Evolutionary conservation across 2,888 invertebrate species (phyloP).

Genomic region (Yponomeuta evonymella): DNA sequence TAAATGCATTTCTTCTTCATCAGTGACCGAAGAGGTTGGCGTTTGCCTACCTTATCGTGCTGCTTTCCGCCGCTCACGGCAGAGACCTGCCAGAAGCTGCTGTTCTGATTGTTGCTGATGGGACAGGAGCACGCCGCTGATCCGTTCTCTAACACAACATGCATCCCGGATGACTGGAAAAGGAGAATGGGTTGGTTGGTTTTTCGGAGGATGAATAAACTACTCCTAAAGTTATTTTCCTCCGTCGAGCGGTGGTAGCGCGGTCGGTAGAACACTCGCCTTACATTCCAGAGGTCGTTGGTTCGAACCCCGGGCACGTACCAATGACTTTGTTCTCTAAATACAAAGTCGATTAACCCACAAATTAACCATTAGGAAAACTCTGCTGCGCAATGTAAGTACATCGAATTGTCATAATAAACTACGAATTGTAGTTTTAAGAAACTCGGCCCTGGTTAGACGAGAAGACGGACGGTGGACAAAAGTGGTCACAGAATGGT

Average conservation of each 20-base stretch:
- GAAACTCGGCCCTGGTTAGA: too few relatives aligned
- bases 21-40: background rate
- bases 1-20: too few relatives aligned
- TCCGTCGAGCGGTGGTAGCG: background rate
- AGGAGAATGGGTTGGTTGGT: background rate
- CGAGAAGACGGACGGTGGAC: too few relatives aligned
- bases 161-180: slow-evolving; percentile 56
- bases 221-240: background rate
- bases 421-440: too few relatives aligned
- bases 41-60: slow-evolving; percentile 46
- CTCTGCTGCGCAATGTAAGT: too few relatives aligned
- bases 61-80: slow-evolving; percentile 60
- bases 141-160: slow-evolving; percentile 56
- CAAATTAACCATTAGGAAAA: too few relatives aligned
- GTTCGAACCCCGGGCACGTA: background rate
- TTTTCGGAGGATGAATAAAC: background rate
- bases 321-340: too few relatives aligned
- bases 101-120: slow-evolving; percentile 42
- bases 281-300: background rate
- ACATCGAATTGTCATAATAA: too few relatives aligned
- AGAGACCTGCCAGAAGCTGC: slow-evolving; percentile 65
- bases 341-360: too few relatives aligned
- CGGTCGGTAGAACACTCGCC: background rate
- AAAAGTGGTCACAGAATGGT: too few relatives aligned
- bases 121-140: slow-evolving; percentile 57